Base-by-base conservation (phyloP, 2,113 vertebrate species). In the Callipepla californica region DNA sequence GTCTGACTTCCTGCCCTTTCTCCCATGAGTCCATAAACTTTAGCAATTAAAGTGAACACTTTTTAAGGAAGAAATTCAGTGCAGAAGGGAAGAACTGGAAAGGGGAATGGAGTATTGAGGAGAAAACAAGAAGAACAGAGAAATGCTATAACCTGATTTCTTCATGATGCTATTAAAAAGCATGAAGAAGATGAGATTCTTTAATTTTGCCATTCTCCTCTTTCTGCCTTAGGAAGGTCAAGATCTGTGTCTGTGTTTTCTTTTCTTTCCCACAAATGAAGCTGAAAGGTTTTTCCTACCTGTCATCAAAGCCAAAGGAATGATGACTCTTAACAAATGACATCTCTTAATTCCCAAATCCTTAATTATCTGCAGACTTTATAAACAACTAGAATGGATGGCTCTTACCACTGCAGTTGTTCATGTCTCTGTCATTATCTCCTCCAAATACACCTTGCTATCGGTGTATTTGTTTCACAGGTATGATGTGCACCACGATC, bases 1-100 rank as follows among this genome's bases (percentile, higher is more conserved):
- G 93, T 92, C 94, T 97, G 93, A 97, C 96, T 97, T 97, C 96
- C 96, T 97, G 92, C 95, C 95, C 95, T 95, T 87, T 95, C 76
- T 96, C 96, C 93, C 92, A 84, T 28, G 96, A 95, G 95, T 72
- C 88, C 93, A 55, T 53, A 93, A 91, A 94, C 89, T 80, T 81
- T 78, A 85, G 83, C 65, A 95, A 93, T 96, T 96, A 74, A 96
- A 96, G 67, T 28, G 92, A 97, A 91, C 81, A 68, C 30, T 85
- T 78, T 77, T 90, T 67, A 89, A 94, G 89, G 87, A 61, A 95
- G 77, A 83, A 94, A 93, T 82, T 93, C 30, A 40, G 72, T 55
- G 36, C 17, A 85, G 36, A 70, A 90, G 85, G 91, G 74, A 84
- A 90, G 36, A 89, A 72, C 50, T 89, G 44, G 67, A 66, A 89